Conservation (phyloP, 2,888 invertebrate genomes). For the Harpalus rufipes region DNA sequence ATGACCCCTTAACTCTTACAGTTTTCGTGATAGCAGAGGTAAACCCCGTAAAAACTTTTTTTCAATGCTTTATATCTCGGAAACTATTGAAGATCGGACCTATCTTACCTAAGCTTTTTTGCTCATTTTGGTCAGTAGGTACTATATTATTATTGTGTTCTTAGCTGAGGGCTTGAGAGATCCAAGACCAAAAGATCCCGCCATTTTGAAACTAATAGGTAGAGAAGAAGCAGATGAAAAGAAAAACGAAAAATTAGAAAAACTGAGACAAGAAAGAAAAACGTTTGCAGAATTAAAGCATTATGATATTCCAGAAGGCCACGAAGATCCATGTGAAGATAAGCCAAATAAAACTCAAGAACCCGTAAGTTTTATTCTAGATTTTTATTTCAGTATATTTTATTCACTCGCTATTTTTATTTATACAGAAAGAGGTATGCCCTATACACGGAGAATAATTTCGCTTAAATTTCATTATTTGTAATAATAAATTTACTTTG, state of each 20-base stretch:
- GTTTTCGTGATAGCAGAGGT: too few relatives aligned
- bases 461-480: slow-evolving; percentile 46
- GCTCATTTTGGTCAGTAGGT: too few relatives aligned
- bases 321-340: slow-evolving; percentile 43
- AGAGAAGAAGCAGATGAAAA: background rate
- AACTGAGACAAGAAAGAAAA: background rate
- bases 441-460: slow-evolving; percentile 71
- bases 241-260: background rate
- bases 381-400: slow-evolving; percentile 23
- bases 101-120: too few relatives aligned
- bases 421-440: slow-evolving; percentile 71
- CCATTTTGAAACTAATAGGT: background rate
- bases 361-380: slow-evolving; percentile 32
- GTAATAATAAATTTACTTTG: slow-evolving; percentile 55
- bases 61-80: too few relatives aligned
- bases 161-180: slow-evolving; percentile 79
- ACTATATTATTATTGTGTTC: slow-evolving; percentile 65
- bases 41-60: too few relatives aligned
- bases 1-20: too few relatives aligned
- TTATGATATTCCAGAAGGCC: slow-evolving; percentile 18
- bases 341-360: slow-evolving; percentile 65
- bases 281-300: background rate
- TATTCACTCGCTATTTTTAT: slow-evolving; percentile 63
- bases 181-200: slow-evolving; percentile 73
- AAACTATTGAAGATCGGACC: too few relatives aligned